phyloP scores from a whole-genome alignment of 2,113 vertebrate species.

The Planiliza haematocheilus region DNA sequence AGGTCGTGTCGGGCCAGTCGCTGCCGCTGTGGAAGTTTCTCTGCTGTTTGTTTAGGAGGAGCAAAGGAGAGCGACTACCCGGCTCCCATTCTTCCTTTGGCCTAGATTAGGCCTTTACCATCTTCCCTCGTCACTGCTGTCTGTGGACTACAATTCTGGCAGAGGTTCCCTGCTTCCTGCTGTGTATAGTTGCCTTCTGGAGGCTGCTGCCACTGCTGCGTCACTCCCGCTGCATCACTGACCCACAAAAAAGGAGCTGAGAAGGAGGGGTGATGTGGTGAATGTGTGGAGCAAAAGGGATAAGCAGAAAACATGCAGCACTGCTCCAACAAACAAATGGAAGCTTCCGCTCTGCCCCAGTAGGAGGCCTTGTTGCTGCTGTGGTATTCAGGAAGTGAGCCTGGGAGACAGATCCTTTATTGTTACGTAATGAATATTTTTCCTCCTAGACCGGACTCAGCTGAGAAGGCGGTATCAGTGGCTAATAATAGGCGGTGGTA shows the following conservation, averaged over 20 bases:
- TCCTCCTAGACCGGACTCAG: slow-evolving; percentile 66
- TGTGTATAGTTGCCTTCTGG: slow-evolving; percentile 65
- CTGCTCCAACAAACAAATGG: slow-evolving; percentile 58
- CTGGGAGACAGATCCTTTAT: slow-evolving; percentile 77
- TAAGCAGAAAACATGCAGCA: slow-evolving; percentile 65
- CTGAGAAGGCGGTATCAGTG: slow-evolving; percentile 69
- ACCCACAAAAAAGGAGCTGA: slow-evolving; percentile 71
- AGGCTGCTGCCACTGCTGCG: slow-evolving; percentile 75
- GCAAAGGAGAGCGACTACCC: slow-evolving; percentile 42
- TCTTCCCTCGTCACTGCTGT: slow-evolving; percentile 44
- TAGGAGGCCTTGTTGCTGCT: slow-evolving; percentile 60
- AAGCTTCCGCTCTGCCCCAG: slow-evolving; percentile 57
- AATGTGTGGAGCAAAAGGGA: slow-evolving; percentile 63
- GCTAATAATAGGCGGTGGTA: slow-evolving; percentile 76
- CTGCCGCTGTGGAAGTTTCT: slow-evolving; percentile 55
- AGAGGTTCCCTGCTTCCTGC: slow-evolving; percentile 61
- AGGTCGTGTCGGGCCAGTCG: slow-evolving; percentile 54
- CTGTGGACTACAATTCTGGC: slow-evolving; percentile 53
- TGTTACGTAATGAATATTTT: slow-evolving; percentile 80
- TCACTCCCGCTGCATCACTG: slow-evolving; percentile 79
- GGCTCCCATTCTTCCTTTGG: slow-evolving; percentile 50
- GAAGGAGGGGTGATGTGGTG: slow-evolving; percentile 68
- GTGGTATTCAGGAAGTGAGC: slow-evolving; percentile 78
- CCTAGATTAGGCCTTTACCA: slow-evolving; percentile 50
- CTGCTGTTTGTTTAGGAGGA: slow-evolving; percentile 58